Base-by-base conservation (phyloP, 2,888 invertebrate genomes). In the Zaprionus obscuricornis region DNA sequence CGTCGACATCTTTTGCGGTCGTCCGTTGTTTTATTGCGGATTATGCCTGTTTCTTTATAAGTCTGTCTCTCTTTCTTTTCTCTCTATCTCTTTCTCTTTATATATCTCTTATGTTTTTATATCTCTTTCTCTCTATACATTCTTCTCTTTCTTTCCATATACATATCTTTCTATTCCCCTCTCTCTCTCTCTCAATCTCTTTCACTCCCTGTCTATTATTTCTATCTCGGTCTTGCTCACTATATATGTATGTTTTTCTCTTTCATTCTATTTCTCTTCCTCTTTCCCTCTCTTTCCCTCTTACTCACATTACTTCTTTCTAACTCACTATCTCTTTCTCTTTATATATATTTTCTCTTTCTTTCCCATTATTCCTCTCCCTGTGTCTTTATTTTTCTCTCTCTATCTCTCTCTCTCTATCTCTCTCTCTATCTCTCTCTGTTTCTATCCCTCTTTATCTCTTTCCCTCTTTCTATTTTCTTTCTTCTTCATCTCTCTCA, bases 1-100 rank as follows among this genome's bases (percentile, higher is more conserved):
- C 55, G 46, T 57, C 55, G 69, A 69, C 66, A 62, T 56, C 54
- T 52, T 67, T 67, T 70, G 70, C 63, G 73, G 73, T 67, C 72
- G 54, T 64, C 58, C 69, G 66, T 71, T 72, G 40, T 66, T 36
- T 58, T n/a, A n/a, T n/a, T n/a, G 47, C 51, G 45, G 39, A n/a
- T n/a, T n/a, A n/a, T n/a, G n/a, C n/a, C 54, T 58, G 54, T 67
- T 49, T 59, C n/a, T 26, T 2, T 40, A 3, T 18, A n/a, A 49
- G 45, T 20, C 1, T 13, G 10, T 22, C 11, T 1, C 11, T 17
- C 37, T 36, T 31, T 58, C 31, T 26, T 5, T 46, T 66, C 57
- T 71, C 57, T 74, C 31, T 24, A 34, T 14, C 34, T 8, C 8
- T n/a, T n/a, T n/a, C n/a, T n/a, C n/a, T n/a, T n/a, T n/a, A n/a